These are phyloP conservation scores for Borostomias antarcticus DNA, from an alignment of 2,797 vertebrate species.

Conservation along the genomic window DNA sequence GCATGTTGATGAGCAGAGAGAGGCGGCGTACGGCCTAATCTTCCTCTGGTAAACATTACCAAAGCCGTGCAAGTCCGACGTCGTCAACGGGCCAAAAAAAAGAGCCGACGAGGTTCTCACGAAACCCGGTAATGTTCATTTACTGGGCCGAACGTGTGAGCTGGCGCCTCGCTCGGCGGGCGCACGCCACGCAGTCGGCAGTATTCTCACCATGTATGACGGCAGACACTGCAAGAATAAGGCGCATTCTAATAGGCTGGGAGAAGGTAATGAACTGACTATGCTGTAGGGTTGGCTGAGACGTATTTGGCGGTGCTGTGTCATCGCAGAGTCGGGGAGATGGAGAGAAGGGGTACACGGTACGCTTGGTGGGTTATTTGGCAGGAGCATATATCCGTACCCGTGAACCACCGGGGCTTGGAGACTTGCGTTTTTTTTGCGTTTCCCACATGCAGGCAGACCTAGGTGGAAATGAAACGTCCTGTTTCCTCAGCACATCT, in stretches of 20 bases:
- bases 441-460: slow-evolving; percentile 68
- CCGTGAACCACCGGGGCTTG: slow-evolving; percentile 43
- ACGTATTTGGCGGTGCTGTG: too few species aligned
- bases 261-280: not conserved
- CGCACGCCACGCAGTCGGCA: too few species aligned
- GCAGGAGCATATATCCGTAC: too few species aligned
- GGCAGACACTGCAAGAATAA: not conserved
- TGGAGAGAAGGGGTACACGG: too few species aligned
- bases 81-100: slow-evolving; percentile 18
- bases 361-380: too few species aligned
- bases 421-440: slow-evolving; percentile 51
- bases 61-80: slow-evolving; percentile 46
- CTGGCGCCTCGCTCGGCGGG: too few species aligned
- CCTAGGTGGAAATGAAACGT: slow-evolving; percentile 70
- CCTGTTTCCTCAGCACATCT: slow-evolving; percentile 67
- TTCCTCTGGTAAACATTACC: slow-evolving; percentile 30
- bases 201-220: not conserved
- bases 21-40: slow-evolving; percentile 24
- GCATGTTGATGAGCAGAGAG: slow-evolving; percentile 50
- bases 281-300: too few species aligned
- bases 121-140: not conserved
- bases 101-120: not conserved
- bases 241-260: slow-evolving; percentile 36
- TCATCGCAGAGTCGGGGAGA: too few species aligned
- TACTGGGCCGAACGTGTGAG: not conserved